These are phyloP conservation scores for Atherinosoma microstoma DNA, from an alignment of 2,797 vertebrate species.

Conservation along the genomic window DNA sequence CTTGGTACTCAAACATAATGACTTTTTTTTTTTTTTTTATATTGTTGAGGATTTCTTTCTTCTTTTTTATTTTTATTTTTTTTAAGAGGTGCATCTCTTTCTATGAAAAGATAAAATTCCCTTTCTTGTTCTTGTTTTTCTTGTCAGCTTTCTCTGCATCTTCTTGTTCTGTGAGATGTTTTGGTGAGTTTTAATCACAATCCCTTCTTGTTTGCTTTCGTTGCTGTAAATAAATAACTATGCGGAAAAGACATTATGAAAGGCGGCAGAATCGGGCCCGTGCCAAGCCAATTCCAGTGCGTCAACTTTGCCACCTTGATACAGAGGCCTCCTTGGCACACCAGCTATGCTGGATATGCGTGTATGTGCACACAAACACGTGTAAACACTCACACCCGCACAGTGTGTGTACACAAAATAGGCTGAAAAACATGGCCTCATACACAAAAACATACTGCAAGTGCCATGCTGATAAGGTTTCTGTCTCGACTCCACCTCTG, in stretches of 20 bases:
- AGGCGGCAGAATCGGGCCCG: slow-evolving; percentile 4
- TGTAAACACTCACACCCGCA: slow-evolving; percentile 32
- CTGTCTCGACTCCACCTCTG: slow-evolving; percentile 60
- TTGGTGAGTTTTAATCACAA: neutral
- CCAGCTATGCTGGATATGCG: slow-evolving; percentile 51
- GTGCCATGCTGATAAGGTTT: slow-evolving; percentile 66
- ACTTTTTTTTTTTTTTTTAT: neutral
- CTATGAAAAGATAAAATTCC: too few species aligned
- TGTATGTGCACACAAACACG: slow-evolving; percentile 24
- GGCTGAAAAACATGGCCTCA: slow-evolving; percentile 35
- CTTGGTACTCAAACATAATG: neutral
- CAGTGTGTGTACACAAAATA: slow-evolving; percentile 41
- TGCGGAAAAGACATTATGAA: neutral
- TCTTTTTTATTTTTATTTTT: too few species aligned
- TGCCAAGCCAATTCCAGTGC: slow-evolving; percentile 12
- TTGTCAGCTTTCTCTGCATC: neutral
- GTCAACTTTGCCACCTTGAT: slow-evolving; percentile 43
- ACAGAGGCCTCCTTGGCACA: slow-evolving; percentile 57
- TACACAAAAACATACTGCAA: slow-evolving; percentile 30
- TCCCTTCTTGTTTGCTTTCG: slow-evolving; percentile 5
- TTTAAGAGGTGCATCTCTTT: too few species aligned
- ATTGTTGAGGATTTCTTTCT: too few species aligned
- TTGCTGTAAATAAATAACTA: neutral
- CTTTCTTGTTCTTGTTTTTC: too few species aligned
- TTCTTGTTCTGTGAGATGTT: neutral